A percentile compares a stretch with the other conserved stretches of the same genome.
These are phyloP conservation scores for Hoplodrina blanda DNA, from an alignment of 2,888 invertebrate species.

Conservation along the genomic window DNA sequence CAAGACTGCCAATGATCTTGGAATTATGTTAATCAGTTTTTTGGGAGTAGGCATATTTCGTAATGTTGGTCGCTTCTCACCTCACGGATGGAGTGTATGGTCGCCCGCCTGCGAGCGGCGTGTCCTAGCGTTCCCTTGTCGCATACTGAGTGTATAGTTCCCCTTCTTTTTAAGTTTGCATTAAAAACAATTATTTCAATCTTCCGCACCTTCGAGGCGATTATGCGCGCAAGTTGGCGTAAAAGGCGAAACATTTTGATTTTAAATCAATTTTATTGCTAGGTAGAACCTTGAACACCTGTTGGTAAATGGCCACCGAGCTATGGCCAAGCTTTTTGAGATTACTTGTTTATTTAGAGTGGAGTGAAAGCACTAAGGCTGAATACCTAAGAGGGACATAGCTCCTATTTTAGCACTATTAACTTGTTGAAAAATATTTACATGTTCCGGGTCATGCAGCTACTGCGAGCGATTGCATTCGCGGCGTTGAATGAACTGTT, in stretches of 20 bases:
- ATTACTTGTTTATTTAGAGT: slow-evolving; percentile 25
- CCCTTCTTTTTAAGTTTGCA: slow-evolving; percentile 74
- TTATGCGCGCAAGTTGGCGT: slow-evolving; percentile 73
- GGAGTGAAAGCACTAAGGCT: slow-evolving; percentile 64
- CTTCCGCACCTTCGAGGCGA: slow-evolving; percentile 77
- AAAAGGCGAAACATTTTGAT: slow-evolving; percentile 78
- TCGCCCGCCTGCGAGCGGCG: slow-evolving; percentile 73
- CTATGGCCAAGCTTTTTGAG: slow-evolving; percentile 12
- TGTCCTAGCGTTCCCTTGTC: slow-evolving; percentile 66
- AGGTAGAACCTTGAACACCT: slow-evolving; percentile 37
- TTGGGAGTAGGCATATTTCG: neutral
- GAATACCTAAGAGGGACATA: slow-evolving; percentile 76
- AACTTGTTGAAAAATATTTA: slow-evolving; percentile 51
- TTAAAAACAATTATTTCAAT: slow-evolving; percentile 79
- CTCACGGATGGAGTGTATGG: slow-evolving; percentile 83
- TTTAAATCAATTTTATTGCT: slow-evolving; percentile 18
- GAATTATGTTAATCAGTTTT: slow-evolving; percentile 41
- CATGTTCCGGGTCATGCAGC: slow-evolving; percentile 41
- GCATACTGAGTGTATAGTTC: slow-evolving; percentile 79
- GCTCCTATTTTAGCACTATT: slow-evolving; percentile 35
- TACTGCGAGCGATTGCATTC: slow-evolving; percentile 41
- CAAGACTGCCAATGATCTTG: slow-evolving; percentile 42
- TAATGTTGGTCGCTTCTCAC: slow-evolving; percentile 70
- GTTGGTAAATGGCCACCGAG: slow-evolving; percentile 16
- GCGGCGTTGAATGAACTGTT: slow-evolving; percentile 60